Evolutionary conservation across 2,888 invertebrate species (phyloP).

Genomic region (Stenotaenia linearis): DNA sequence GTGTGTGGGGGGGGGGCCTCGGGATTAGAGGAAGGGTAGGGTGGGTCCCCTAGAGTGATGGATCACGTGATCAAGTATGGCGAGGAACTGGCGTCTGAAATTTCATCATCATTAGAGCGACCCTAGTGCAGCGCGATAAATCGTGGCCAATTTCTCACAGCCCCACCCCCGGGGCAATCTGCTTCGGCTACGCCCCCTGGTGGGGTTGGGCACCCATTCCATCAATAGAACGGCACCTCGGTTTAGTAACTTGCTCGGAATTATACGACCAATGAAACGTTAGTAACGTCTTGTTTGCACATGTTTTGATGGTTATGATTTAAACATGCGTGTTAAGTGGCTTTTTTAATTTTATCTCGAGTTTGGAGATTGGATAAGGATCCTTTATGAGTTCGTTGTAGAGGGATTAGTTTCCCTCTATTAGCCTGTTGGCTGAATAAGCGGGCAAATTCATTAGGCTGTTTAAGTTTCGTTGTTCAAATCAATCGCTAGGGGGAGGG

Average conservation of each 20-base stretch:
- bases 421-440: slow-evolving; percentile 24
- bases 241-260: not conserved
- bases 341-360: not conserved
- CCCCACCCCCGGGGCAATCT: slow-evolving; percentile 26
- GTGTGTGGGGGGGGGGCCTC: not conserved
- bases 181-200: slow-evolving; percentile 26
- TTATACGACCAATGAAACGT: not conserved
- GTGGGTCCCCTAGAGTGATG: slow-evolving; percentile 19
- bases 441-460: slow-evolving; percentile 26
- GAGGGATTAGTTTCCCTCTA: slow-evolving; percentile 17
- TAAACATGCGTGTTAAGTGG: not conserved
- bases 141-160: slow-evolving; percentile 26
- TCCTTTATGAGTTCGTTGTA: not conserved
- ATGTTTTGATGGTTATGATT: not conserved
- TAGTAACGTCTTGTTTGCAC: not conserved
- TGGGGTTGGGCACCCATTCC: slow-evolving; percentile 26
- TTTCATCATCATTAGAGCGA: slow-evolving; percentile 26
- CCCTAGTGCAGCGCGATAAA: slow-evolving; percentile 24
- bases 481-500: slow-evolving; percentile 24
- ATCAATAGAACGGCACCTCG: slow-evolving; percentile 21
- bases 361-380: not conserved
- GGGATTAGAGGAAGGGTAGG: not conserved
- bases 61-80: slow-evolving; percentile 22
- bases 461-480: slow-evolving; percentile 23
- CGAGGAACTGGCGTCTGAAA: slow-evolving; percentile 14